Percentiles rank a stretch among this genome's conserved stretches.
Conservation (phyloP, 2,797 vertebrate genomes). For the Falco columbarius region DNA sequence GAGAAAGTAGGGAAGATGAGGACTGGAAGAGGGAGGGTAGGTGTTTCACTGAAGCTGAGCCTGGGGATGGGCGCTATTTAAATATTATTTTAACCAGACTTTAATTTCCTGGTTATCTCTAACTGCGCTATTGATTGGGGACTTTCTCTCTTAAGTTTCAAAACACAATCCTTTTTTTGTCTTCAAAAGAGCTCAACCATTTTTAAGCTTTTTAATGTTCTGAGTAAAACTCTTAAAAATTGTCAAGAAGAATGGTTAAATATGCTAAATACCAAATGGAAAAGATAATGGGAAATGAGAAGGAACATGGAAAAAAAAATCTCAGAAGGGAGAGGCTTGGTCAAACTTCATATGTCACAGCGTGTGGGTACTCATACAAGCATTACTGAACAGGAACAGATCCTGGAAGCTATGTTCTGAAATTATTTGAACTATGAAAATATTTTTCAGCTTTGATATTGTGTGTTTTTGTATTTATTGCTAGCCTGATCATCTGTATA, state of each 20-base stretch:
- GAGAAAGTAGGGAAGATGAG: neutral
- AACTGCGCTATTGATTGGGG: neutral
- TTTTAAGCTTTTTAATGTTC: neutral
- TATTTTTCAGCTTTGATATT: neutral
- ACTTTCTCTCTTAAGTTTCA: neutral
- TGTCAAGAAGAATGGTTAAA: neutral
- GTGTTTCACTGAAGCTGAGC: neutral
- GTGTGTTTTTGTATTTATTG: neutral
- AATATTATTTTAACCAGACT: neutral
- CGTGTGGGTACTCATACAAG: neutral
- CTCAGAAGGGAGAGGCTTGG: neutral
- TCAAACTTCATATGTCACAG: neutral
- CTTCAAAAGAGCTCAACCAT: neutral
- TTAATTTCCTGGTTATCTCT: neutral
- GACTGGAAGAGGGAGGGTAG: neutral
- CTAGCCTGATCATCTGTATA: neutral
- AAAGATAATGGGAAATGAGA: neutral
- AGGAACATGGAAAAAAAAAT: neutral
- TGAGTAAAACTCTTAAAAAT: neutral
- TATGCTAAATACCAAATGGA: neutral
- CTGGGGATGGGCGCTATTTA: neutral
- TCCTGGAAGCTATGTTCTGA: neutral
- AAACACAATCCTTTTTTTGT: neutral
- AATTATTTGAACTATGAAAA: neutral
- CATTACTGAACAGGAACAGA: neutral